Conservation (phyloP, 2,888 invertebrate species). For the Macropis europaea region DNA sequence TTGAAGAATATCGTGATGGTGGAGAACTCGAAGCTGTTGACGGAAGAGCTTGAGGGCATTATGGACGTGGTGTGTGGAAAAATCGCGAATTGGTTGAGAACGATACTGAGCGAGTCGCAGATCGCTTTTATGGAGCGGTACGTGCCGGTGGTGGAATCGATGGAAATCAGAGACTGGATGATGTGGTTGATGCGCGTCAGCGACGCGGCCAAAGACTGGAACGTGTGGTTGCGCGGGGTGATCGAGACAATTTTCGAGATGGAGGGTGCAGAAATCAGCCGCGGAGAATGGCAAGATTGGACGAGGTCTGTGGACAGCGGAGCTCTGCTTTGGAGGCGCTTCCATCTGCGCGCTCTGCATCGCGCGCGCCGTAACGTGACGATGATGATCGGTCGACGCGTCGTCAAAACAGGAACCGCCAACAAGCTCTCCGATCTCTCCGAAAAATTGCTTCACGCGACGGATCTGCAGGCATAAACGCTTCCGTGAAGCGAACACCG, state of each 20-base stretch:
- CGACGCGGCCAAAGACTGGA: conserved; percentile 65
- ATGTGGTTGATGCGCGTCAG: conserved; percentile 63
- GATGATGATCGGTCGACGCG: conserved; percentile 61
- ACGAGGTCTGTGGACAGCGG: conserved; percentile 61
- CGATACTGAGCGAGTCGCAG: conserved; percentile 60
- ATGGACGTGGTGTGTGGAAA: conserved; percentile 69
- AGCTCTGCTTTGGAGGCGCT: conserved; percentile 65
- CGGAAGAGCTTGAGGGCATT: conserved; percentile 55
- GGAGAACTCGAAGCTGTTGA: conserved; percentile 58
- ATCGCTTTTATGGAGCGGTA: conserved; percentile 55
- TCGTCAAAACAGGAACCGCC: conserved; percentile 63
- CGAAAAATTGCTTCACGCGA: conserved; percentile 20
- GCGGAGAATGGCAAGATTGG: conserved; percentile 65
- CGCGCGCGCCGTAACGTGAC: conserved; percentile 64
- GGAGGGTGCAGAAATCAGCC: conserved; percentile 50
- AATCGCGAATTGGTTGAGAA: conserved; percentile 67
- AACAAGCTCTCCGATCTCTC: not conserved
- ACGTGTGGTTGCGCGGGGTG: conserved; percentile 64
- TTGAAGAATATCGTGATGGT: conserved; percentile 52
- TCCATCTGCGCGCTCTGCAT: conserved; percentile 65
- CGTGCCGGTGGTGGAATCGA: conserved; percentile 66
- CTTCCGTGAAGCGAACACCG: no score
- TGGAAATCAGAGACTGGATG: conserved; percentile 66
- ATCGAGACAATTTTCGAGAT: conserved; percentile 60
- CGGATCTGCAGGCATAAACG: conserved; percentile 11